phyloP scores from a whole-genome alignment of 2,797 vertebrate species.

The Scolopax rusticola region DNA sequence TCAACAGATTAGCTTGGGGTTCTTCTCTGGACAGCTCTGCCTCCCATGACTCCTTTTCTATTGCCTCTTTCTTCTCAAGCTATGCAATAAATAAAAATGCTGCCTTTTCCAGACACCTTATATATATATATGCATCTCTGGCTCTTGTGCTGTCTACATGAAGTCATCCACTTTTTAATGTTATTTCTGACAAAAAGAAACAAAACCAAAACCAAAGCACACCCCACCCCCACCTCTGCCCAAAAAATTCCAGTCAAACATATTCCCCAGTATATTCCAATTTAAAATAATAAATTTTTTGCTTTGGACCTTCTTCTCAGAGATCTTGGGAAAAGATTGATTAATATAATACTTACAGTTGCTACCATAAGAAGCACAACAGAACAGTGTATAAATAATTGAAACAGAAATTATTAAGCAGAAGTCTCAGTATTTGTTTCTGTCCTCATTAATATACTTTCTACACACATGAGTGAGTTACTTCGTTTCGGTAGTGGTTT shows the following conservation, averaged over 20 bases:
- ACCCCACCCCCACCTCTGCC: no score
- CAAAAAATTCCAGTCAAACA: neutral
- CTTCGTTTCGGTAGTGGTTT: accelerated
- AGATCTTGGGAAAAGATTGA: neutral
- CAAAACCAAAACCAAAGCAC: neutral
- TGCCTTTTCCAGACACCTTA: neutral
- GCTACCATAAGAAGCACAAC: neutral
- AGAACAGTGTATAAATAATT: neutral
- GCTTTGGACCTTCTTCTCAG: neutral
- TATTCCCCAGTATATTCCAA: accelerated
- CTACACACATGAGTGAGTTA: neutral
- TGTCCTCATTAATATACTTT: neutral
- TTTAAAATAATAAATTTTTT: neutral
- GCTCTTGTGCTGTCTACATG: neutral
- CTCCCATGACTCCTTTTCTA: neutral
- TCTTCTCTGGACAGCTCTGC: neutral
- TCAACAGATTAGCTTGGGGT: neutral
- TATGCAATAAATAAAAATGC: neutral
- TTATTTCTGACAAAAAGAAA: neutral
- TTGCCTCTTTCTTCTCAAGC: neutral
- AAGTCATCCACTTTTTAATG: neutral
- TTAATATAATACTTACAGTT: neutral
- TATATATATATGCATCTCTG: neutral
- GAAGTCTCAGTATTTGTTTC: neutral
- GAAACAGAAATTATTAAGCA: neutral